Evolutionary conservation across 2,113 vertebrate genomes (phyloP), one percentile per base, ranked within the genome.

Genomic region (Bos indicus): DNA sequence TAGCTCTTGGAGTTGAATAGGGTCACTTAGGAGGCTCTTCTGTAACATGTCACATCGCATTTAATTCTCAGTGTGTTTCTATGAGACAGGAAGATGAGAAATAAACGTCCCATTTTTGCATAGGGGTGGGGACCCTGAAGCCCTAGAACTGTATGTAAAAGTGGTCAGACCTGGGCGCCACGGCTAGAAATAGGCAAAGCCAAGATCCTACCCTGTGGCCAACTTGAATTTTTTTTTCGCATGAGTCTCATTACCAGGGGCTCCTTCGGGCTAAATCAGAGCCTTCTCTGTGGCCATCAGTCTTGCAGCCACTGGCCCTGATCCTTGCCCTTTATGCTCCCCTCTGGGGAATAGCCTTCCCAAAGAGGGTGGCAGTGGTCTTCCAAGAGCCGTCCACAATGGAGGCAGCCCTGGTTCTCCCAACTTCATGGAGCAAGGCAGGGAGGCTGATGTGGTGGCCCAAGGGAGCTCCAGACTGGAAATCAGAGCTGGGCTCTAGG

Each of bases 301-400:
- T 77, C 26, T 19, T 40, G 33, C 6, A 2, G 60, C n/a, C 30
- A 6, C 6, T 4, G 28, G 59, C 40, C 71, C 36, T 25, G 23
- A 19, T 59, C 48, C n/a, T n/a, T 13, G 59, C 25, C 57, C 33
- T 48, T 28, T 57, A 16, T 51, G 7, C 11, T 23, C 12, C 21
- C 13, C n/a, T 28, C 48, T 0, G 1, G 3, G 28, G 6, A 13
- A 6, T 1, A 33, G 7, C 48, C 87, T 84, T 64, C 30, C 36
- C 26, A 16, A 9, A 15, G n/a, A 3, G 9, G 3, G 67, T 7
- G 25, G 17, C 1, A 1, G 36, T 6, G 28, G 25, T 16, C 9
- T n/a, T 54, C 48, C 4, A 4, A 64, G 74, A 36, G 14, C 43
- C 54, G 56, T 62, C 52, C 33, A 10, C 14, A 13, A 17, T 3